Base-by-base conservation (phyloP, 2,797 vertebrate genomes). In the Gallinago stenura region DNA sequence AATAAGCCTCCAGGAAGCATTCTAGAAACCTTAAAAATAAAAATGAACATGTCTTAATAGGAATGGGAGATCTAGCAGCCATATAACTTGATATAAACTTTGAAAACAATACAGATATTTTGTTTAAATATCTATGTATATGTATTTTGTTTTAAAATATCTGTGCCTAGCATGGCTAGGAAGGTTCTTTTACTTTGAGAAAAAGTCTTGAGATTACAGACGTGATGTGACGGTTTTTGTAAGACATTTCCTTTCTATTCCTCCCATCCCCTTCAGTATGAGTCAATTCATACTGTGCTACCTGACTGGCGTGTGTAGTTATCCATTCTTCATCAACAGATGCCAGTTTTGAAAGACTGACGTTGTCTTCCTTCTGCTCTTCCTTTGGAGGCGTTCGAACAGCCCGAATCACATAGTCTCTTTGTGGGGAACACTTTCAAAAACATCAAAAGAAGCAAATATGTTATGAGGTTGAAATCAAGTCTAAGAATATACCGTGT, bases 1-100 rank as follows among this genome's bases (percentile, higher is more conserved):
- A 97, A 92, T 83, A 99, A 93, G 50, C 99, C 99, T 68, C 99
- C 99, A 24, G 99, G 99, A 61, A 99, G 98, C 99, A 99, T 99
- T 95, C 99, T 98, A 90, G 99, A 99, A 69, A 99, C 98, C 99
- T 99, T 80, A 41, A 73, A 93, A 95, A 90, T 8, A 15, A 37
- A 81, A 53, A 35, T 1, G 3, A 56, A 46, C 17, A 30, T 6
- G 18, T 51, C 31, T 68, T 54, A 83, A 68, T 1, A 82, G 10
- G 17, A 64, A 39, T 5, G 15, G 1, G 19, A n/a, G 4, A 76
- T 30, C 35, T 18, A 69, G 30, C 37, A 70, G 62, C 3, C 13
- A 21, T 0, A 3, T 8, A 31, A 28, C 26, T 35, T 1, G 1
- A 89, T 28, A 10, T 26, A 54, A 78, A 33, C 5, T 43, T 35